Percentiles rank a stretch among this genome's conserved stretches.
Conservation (phyloP, 2,113 vertebrate species). For the Cryptotis parvus region DNA sequence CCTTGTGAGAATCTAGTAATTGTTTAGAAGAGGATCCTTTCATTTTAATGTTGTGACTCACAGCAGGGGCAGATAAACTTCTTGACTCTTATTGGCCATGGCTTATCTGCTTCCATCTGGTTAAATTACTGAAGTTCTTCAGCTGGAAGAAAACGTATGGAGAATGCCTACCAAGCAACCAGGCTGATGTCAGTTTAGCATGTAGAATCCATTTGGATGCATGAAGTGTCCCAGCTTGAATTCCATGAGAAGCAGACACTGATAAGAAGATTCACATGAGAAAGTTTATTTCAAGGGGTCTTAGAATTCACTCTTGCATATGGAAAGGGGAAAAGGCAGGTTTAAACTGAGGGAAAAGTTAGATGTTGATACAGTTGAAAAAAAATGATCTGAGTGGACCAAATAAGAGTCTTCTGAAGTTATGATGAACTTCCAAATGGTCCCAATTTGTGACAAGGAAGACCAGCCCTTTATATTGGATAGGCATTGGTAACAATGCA, state of each 20-base stretch:
- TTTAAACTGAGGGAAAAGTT: neutral
- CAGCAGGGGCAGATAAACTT: slow-evolving; percentile 21
- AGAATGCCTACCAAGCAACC: neutral
- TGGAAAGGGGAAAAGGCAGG: neutral
- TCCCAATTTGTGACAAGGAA: neutral
- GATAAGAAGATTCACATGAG: neutral
- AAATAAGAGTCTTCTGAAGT: neutral
- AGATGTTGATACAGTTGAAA: neutral
- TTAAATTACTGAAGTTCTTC: neutral
- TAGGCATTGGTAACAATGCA: too few species aligned
- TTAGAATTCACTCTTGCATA: neutral
- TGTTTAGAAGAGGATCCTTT: slow-evolving; percentile 28
- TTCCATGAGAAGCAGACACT: slow-evolving; percentile 7
- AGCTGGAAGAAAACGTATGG: neutral
- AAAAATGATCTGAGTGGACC: neutral
- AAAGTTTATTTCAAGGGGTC: neutral
- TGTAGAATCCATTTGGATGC: neutral
- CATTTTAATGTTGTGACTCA: slow-evolving; percentile 45
- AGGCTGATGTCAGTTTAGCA: neutral
- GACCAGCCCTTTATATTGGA: neutral
- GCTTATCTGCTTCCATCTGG: slow-evolving; percentile 45
- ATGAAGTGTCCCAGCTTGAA: neutral
- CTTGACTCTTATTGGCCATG: neutral
- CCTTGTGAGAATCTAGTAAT: neutral
- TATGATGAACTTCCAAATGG: too few species aligned